Percentiles rank a stretch among this genome's conserved stretches.
Conservation (phyloP, 2,113 vertebrate species). For the Pseudois nayaur region DNA sequence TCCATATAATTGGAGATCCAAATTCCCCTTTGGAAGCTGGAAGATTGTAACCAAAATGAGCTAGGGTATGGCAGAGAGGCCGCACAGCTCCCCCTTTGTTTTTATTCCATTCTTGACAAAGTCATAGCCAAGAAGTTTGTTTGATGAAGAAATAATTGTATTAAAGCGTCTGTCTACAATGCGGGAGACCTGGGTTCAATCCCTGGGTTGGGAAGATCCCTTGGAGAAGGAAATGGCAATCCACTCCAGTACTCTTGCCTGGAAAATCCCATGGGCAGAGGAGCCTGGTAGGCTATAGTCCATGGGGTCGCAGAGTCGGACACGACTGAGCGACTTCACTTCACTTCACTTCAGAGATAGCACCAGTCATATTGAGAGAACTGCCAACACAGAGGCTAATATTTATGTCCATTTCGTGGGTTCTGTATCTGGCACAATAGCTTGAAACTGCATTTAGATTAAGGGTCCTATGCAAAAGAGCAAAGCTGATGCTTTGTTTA, state of each 20-base stretch:
- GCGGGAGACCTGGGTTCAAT: too few relatives aligned
- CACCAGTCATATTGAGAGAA: background rate
- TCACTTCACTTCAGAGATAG: background rate
- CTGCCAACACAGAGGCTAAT: background rate
- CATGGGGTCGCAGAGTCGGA: too few relatives aligned
- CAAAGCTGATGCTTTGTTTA: background rate
- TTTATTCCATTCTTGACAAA: background rate
- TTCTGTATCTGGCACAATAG: background rate
- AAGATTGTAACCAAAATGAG: background rate
- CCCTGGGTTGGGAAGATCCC: too few relatives aligned
- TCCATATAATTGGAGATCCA: background rate
- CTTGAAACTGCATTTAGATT: background rate
- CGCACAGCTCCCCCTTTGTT: background rate
- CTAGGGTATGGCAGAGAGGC: background rate
- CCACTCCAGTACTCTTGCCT: too few relatives aligned
- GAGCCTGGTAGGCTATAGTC: too few relatives aligned
- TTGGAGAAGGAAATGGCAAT: too few relatives aligned
- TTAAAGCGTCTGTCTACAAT: background rate
- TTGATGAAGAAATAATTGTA: background rate
- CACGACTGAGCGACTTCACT: too few relatives aligned
- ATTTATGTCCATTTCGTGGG: background rate
- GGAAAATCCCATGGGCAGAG: too few relatives aligned
- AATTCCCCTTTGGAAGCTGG: background rate
- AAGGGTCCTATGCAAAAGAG: background rate
- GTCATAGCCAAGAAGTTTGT: constrained; percentile 3